Conservation (phyloP, 2,113 vertebrate genomes). For the Lichenostomus cassidix region DNA sequence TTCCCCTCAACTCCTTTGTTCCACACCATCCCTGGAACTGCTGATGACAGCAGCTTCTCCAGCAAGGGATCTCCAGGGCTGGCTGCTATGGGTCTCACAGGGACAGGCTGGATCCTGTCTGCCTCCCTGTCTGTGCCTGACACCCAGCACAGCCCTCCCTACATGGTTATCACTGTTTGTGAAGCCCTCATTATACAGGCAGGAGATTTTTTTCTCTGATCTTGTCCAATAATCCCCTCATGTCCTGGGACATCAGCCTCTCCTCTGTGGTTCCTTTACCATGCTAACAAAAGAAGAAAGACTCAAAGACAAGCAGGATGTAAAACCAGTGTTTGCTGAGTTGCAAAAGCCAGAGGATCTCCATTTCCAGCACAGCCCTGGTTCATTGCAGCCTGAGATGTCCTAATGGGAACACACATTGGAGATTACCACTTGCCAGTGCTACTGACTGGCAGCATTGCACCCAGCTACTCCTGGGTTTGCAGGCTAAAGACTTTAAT, state of each 20-base stretch:
- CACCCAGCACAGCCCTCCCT: neutral
- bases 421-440: neutral
- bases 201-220: neutral
- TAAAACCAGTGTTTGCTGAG: neutral
- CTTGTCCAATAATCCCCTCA: neutral
- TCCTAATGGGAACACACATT: neutral
- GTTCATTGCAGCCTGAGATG: neutral
- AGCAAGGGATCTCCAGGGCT: neutral
- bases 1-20: neutral
- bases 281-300: neutral
- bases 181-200: neutral
- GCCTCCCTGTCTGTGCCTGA: neutral
- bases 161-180: accelerated
- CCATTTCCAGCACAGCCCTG: neutral
- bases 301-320: neutral
- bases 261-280: neutral
- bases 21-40: no score
- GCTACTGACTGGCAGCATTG: neutral
- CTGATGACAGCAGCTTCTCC: neutral
- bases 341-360: neutral
- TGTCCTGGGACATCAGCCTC: neutral
- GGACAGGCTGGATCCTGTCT: neutral
- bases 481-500: neutral
- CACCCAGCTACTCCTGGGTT: neutral
- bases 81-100: neutral